Evolutionary conservation across 2,113 vertebrate genomes (phyloP), one percentile per base, ranked within the genome.

Genomic region (Corythaixoides concolor): DNA sequence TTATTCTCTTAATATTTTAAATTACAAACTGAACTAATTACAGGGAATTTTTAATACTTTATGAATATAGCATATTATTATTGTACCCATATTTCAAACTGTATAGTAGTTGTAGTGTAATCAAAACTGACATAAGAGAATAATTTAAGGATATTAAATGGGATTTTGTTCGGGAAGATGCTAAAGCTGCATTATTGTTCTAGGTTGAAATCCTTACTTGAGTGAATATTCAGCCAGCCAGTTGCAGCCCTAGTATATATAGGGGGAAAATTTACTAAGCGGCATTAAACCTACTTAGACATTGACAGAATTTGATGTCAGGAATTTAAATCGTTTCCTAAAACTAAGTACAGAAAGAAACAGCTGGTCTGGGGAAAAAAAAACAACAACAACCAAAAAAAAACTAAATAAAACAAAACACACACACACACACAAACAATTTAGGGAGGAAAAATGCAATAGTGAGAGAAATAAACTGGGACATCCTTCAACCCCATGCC

Each of bases 1-100:
- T 93, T 95, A 96, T 90, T 93, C 59, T 96, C 43, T 96, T 95
- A 76, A 56, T 94, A 84, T 96, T 97, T 93, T 94, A 94, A 93
- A 95, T 89, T 81, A 80, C 74, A 92, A 94, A 94, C 79, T 82
- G 22, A 94, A 32, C 68, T 79, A 80, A 93, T 90, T 87, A 30
- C 8, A 49, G 24, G 47, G 59, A 90, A 76, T 12, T 49, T 70
- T n/a, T 90, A 86, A 96, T 95, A 92, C 6, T 68, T 89, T 81
- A 81, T 75, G 79, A 93, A 60, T 50, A 35, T 32, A 60, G 21
- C 15, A 22, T n/a, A 63, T 77, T 67, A 53, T 88, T 87, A 70
- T 49, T 50, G 6, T 41, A 47, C 39, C 11, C 21, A 5, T 68
- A 49, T 74, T 96, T 90, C 78, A 83, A 66, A 80, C 30, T 50